Evolutionary conservation across 2,888 invertebrate genomes (phyloP), one percentile per base, ranked within the genome.

Genomic region (Drosophila anceps): DNA sequence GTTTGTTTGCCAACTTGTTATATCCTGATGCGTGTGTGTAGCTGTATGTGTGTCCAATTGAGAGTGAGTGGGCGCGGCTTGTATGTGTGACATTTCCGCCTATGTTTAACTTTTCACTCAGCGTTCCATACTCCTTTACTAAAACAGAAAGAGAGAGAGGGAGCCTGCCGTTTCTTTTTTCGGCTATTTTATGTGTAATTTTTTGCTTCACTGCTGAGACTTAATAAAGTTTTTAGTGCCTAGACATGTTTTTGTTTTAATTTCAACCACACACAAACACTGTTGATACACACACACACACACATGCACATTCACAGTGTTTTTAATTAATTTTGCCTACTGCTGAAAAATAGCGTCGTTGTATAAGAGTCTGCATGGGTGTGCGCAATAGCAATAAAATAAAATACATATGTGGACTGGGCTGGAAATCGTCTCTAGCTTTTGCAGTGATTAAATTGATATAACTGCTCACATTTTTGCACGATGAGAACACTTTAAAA

Each of bases 221-320:
- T 82, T 88, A 88, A 87, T 87, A 87, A 87, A 88, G 85, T 87
- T 87, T 87, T 87, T 88, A 87, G 86, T 87, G 86, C 86, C 86
- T 87, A 88, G 86, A 88, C 86, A 85, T 82, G 85, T 77, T 87
- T 84, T 84, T 85, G 82, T 86, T 82, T 81, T 77, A 79, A 76
- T 73, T 76, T 62, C 63, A 58, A 60, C 54, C 75, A 59, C 62
- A 67, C 57, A 63, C 46, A 43, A n/a, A 44, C 53, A 50, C 15
- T 39, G 41, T 43, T 15, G n/a, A 48, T n/a, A 24, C 35, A 1
- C 31, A 65, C 33, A 54, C n/a, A 58, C 33, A 33, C 31, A 48
- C 13, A 37, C 55, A 46, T 41, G 43, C 54, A 48, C 61, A 61
- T 65, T 48, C 60, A 59, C 59, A 48, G 50, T 33, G 64, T 73